These are phyloP conservation scores for Capromys pilorides DNA, from an alignment of 2,797 vertebrate species.

Conservation along the genomic window DNA sequence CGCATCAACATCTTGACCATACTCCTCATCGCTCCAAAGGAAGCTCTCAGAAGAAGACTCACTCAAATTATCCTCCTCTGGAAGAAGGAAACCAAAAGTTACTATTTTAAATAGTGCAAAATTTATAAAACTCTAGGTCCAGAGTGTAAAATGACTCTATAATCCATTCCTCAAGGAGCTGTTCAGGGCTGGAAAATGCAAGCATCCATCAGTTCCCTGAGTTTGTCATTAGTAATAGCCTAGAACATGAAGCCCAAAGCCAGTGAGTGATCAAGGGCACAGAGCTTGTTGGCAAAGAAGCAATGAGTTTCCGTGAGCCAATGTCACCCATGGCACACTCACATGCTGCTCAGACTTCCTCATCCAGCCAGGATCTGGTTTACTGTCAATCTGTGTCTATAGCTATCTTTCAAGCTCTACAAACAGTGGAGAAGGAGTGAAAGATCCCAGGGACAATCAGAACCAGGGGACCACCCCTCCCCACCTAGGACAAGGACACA, in stretches of 20 bases:
- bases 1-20: conserved; percentile 90
- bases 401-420: conserved; percentile 40
- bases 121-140: not conserved
- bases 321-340: not conserved
- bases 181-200: not conserved
- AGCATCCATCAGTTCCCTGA: not conserved
- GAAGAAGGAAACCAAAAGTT: conserved; percentile 63
- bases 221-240: conserved; percentile 36
- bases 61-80: conserved; percentile 94
- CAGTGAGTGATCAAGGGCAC: not conserved
- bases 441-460: not conserved
- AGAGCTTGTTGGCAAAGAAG: not conserved
- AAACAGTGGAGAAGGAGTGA: not conserved
- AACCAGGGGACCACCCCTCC: conserved; percentile 35
- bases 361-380: not conserved
- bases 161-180: not conserved
- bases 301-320: not conserved
- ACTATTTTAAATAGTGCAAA: conserved; percentile 21
- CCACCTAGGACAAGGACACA: not conserved
- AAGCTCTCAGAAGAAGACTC: conserved; percentile 96
- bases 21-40: conserved; percentile 95
- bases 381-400: not conserved
- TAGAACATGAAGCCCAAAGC: not conserved
- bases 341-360: not conserved
- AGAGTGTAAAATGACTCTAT: not conserved